These are phyloP conservation scores for Pongo abelii DNA, from an alignment of 2,113 vertebrate species.

Conservation along the genomic window DNA sequence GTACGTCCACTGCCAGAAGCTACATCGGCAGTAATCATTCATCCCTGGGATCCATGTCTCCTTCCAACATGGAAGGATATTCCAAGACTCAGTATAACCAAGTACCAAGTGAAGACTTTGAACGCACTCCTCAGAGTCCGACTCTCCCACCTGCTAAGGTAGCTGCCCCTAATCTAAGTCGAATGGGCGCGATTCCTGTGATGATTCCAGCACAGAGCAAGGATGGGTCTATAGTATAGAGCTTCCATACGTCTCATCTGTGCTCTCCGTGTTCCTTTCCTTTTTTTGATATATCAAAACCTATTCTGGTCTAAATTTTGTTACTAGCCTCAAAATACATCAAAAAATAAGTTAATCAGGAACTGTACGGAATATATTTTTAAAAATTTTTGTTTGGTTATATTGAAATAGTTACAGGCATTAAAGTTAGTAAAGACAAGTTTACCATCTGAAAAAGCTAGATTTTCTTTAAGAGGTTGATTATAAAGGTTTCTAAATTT, in stretches of 20 bases:
- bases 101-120: slow-evolving; percentile 94
- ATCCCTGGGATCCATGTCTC: slow-evolving; percentile 97
- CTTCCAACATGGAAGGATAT: slow-evolving; percentile 97
- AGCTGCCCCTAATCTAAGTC: slow-evolving; percentile 95
- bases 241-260: accelerated
- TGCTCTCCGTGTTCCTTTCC: not conserved
- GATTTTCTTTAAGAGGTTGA: slow-evolving; percentile 19
- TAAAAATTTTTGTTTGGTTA: slow-evolving; percentile 61
- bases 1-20: slow-evolving; percentile 95
- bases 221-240: slow-evolving; percentile 97
- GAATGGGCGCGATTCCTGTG: slow-evolving; percentile 97
- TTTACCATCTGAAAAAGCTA: slow-evolving; percentile 38
- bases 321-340: slow-evolving; percentile 71
- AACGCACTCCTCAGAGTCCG: slow-evolving; percentile 87
- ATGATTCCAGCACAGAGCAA: slow-evolving; percentile 98
- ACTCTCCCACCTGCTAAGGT: slow-evolving; percentile 88
- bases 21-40: slow-evolving; percentile 97
- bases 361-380: slow-evolving; percentile 58
- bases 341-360: slow-evolving; percentile 67
- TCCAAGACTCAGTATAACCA: slow-evolving; percentile 94
- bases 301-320: slow-evolving; percentile 52
- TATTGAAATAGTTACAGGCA: slow-evolving; percentile 28
- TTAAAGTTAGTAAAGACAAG: slow-evolving; percentile 64
- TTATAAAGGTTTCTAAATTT: slow-evolving; percentile 67
- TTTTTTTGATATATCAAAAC: slow-evolving; percentile 41